These are phyloP conservation scores for Adela reaumurella DNA, from an alignment of 2,888 invertebrate species.

Conservation along the genomic window DNA sequence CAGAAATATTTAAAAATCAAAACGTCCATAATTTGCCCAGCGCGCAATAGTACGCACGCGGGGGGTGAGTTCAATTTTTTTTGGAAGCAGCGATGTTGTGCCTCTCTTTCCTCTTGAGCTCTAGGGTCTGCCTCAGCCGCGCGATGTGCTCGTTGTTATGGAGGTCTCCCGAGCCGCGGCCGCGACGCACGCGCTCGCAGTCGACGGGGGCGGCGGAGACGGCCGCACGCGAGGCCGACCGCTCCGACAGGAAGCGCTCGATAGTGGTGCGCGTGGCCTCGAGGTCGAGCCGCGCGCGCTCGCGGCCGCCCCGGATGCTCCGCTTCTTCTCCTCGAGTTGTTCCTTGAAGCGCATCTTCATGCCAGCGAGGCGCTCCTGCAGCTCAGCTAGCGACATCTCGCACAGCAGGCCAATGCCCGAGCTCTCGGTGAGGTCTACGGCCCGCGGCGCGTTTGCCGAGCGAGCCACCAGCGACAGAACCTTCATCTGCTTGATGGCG, in stretches of 20 bases:
- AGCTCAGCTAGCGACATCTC: conserved; percentile 65
- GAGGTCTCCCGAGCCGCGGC: too few species aligned
- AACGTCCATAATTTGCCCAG: too few species aligned
- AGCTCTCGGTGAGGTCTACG: conserved; percentile 57
- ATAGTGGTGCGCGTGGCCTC: conserved; percentile 43
- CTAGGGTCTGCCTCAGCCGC: not conserved
- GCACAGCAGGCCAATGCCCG: conserved; percentile 56
- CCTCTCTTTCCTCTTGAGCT: not conserved
- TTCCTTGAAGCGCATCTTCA: conserved; percentile 49
- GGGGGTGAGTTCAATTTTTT: too few species aligned
- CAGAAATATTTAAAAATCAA: too few species aligned
- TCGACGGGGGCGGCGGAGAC: too few species aligned
- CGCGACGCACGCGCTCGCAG: too few species aligned
- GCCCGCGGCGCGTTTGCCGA: conserved; percentile 49
- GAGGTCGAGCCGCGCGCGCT: conserved; percentile 39
- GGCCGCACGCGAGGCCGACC: too few species aligned
- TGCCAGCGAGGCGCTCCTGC: conserved; percentile 46
- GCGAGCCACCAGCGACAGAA: conserved; percentile 41
- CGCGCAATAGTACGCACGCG: too few species aligned
- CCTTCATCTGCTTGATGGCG: conserved; percentile 51
- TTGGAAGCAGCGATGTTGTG: too few species aligned
- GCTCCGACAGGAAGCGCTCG: not conserved
- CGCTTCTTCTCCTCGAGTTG: conserved; percentile 48
- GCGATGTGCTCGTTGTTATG: not conserved
- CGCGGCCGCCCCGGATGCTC: conserved; percentile 37